Conservation (phyloP, 1,140 invertebrate genomes). For the Liolophura sinensis region DNA sequence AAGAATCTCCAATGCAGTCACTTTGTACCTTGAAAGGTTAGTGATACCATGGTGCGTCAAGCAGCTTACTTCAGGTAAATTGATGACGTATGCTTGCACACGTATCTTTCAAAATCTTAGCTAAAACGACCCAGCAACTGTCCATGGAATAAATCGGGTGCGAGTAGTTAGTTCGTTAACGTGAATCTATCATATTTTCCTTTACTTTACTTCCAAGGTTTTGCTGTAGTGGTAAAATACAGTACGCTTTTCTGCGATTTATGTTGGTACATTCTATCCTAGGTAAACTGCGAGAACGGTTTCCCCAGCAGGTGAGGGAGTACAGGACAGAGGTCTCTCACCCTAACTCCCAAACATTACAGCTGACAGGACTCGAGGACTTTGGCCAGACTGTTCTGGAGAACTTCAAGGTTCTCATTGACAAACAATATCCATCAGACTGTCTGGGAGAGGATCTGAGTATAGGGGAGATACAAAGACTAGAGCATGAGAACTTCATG, state of each 20-base stretch:
- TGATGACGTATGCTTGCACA: too few relatives aligned
- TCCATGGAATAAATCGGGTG: too few relatives aligned
- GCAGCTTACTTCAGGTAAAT: too few relatives aligned
- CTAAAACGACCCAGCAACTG: too few relatives aligned
- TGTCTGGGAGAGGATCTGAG: conserved; percentile 18
- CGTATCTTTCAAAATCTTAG: too few relatives aligned
- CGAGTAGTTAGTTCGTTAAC: too few relatives aligned
- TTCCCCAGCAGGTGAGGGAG: conserved; percentile 4
- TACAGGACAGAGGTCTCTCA: conserved; percentile 8
- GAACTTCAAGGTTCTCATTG: conserved; percentile 25
- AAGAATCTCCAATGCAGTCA: conserved; percentile 3
- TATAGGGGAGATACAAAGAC: conserved; percentile 14
- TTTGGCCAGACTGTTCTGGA: conserved; percentile 20
- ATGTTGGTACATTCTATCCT: too few relatives aligned
- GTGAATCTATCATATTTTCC: too few relatives aligned
- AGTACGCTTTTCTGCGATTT: too few relatives aligned
- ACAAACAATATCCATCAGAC: conserved; percentile 26
- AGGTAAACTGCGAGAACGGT: neutral
- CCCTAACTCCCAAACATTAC: neutral
- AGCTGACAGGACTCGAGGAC: conserved; percentile 18
- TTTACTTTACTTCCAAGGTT: too few relatives aligned
- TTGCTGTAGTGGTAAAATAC: too few relatives aligned
- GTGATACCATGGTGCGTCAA: too few relatives aligned
- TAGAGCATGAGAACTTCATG: conserved; percentile 34
- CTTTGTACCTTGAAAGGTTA: conserved; percentile 26